phyloP scores from a whole-genome alignment of 2,888 invertebrate species.

The Drosophila prostipennis region DNA sequence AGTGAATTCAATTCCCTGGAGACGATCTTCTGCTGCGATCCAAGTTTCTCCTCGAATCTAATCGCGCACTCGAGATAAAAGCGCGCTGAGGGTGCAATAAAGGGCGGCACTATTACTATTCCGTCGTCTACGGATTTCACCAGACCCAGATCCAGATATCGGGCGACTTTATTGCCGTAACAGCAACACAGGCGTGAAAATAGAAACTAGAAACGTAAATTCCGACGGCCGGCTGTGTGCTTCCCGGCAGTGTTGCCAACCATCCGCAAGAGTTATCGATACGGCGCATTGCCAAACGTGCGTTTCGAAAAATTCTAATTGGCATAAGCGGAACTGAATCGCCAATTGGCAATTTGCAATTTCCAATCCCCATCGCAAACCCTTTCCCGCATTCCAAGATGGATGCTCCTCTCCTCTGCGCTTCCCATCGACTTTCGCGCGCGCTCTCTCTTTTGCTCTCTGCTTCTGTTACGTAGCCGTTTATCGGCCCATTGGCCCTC shows the following conservation, averaged over 20 bases:
- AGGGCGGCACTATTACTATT: slow-evolving; percentile 19
- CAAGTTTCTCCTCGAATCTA: slow-evolving; percentile 50
- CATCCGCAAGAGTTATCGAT: slow-evolving; percentile 23
- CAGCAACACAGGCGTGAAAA: slow-evolving; percentile 3
- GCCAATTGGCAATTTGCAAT: too few relatives aligned
- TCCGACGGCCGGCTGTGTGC: slow-evolving; percentile 18
- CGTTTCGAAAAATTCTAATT: slow-evolving; percentile 15
- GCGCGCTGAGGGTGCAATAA: slow-evolving; percentile 46
- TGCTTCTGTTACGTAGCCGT: slow-evolving; percentile 67
- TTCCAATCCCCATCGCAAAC: too few relatives aligned
- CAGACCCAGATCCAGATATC: slow-evolving; percentile 27
- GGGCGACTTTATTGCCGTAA: slow-evolving; percentile 34
- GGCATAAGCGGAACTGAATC: background rate
- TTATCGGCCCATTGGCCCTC: slow-evolving; percentile 33
- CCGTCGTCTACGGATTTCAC: slow-evolving; percentile 26
- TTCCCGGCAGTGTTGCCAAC: slow-evolving; percentile 31
- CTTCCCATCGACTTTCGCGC: slow-evolving; percentile 40
- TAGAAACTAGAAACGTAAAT: slow-evolving; percentile 11
- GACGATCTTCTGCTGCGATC: background rate
- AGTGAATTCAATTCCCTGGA: too few relatives aligned
- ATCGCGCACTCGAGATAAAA: slow-evolving; percentile 59
- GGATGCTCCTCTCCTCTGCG: slow-evolving; percentile 13
- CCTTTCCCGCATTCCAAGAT: slow-evolving; percentile 1
- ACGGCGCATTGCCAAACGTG: slow-evolving; percentile 29
- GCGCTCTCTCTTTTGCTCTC: slow-evolving; percentile 19